Percentiles rank a stretch among this genome's conserved stretches.
Evolutionary conservation across 2,113 vertebrate genomes (phyloP).

Genomic region (Muntiacus reevesi): DNA sequence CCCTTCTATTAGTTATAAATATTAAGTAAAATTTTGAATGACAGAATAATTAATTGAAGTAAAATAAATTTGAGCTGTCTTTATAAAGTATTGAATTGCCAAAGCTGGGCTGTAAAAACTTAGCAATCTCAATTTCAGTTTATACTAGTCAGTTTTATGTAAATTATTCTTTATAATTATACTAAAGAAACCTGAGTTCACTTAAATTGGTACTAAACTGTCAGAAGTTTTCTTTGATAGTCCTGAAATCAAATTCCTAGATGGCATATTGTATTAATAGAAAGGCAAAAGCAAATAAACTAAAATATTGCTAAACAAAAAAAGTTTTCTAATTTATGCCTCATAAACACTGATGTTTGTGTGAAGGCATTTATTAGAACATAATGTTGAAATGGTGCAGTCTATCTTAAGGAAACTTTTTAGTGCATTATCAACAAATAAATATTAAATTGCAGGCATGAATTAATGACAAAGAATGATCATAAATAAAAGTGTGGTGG

Average conservation of each 20-base stretch:
- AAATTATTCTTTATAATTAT: slow-evolving; percentile 42
- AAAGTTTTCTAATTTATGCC: slow-evolving; percentile 39
- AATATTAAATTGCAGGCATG: slow-evolving; percentile 40
- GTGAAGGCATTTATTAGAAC: slow-evolving; percentile 44
- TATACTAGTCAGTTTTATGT: neutral
- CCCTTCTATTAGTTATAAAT: neutral
- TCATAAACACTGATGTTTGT: slow-evolving; percentile 13
- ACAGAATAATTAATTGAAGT: slow-evolving; percentile 17
- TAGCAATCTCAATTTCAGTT: slow-evolving; percentile 20
- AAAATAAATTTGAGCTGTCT: slow-evolving; percentile 27
- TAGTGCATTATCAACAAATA: slow-evolving; percentile 48
- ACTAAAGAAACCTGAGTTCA: neutral
- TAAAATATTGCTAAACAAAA: slow-evolving; percentile 17
- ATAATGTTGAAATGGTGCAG: slow-evolving; percentile 38
- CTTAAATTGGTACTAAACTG: neutral
- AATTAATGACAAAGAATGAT: slow-evolving; percentile 13
- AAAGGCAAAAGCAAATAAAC: neutral
- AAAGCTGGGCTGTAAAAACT: slow-evolving; percentile 24
- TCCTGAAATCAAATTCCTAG: neutral
- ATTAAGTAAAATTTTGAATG: slow-evolving; percentile 24
- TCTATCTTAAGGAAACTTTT: slow-evolving; percentile 44
- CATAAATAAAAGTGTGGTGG: slow-evolving; percentile 18
- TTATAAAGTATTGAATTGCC: neutral
- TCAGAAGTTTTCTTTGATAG: neutral
- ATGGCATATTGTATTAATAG: neutral